Base-by-base conservation (phyloP, 2,113 vertebrate species). In the Vulpes lagopus region DNA sequence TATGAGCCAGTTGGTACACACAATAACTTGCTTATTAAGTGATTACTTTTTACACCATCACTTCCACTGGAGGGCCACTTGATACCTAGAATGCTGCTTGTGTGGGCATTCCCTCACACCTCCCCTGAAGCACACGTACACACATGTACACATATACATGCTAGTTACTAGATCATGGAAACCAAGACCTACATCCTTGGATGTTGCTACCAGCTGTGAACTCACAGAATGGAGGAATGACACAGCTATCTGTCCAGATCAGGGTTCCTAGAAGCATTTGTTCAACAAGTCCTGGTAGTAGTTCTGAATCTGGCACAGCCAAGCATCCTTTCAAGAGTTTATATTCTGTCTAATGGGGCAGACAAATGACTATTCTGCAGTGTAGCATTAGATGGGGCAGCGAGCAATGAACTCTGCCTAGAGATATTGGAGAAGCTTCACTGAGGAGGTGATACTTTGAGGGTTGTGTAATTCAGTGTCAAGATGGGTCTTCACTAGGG, bases 371-470 rank as follows among this genome's bases (percentile, higher is more conserved):
- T 55, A 22, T n/a, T 83, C 30, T 67, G 17, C 12, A 43, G 4
- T 30, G 25, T 20, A 55, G 30, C 35, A 20, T 60, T 57, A 27
- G 27, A 43, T 43, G 20, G 43, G 80, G 9, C n/a, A n/a, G 15
- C n/a, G 35, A 81, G 59, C 16, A 49, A 32, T 25, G 38, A 57
- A 19, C 11, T 32, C 51, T 86, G 5, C 80, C 35, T 30, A 6
- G 35, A 49, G 38, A 14, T 20, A n/a, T 11, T 55, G 38, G 57
- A 22, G 43, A 80, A 62, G 20, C 27, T 71, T 62, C 76, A 32
- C 51, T 0, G 1, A 78, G 78, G 53, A 85, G 35, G 4, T 0
- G 0, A 51, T 2, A 1, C 16, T 57, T 82, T 60, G 22, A 59
- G 43, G 19, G 6, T 49, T 23, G 49, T 73, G 19, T 20, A 38